phyloP scores from a whole-genome alignment of 2,797 vertebrate species.

The Rallus crepitans region DNA sequence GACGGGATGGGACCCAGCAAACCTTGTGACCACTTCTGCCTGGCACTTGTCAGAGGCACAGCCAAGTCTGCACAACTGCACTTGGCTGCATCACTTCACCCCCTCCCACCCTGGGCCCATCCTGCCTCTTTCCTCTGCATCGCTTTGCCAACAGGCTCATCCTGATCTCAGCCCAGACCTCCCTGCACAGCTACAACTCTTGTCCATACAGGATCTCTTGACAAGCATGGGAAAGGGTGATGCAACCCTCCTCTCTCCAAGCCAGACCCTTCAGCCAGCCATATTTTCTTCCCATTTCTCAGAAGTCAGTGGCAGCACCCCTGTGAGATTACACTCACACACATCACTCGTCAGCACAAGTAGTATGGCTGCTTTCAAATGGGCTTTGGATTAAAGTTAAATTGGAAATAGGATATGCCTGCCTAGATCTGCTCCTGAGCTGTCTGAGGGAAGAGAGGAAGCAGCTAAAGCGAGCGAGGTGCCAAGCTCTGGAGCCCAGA shows the following conservation, averaged over 20 bases:
- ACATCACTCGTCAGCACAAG: neutral
- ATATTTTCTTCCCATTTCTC: neutral
- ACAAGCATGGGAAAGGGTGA: neutral
- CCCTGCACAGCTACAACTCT: neutral
- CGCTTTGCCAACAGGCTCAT: neutral
- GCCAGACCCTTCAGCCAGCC: neutral
- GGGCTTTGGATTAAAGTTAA: neutral
- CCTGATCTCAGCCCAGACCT: neutral
- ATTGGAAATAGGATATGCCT: slow-evolving; percentile 12
- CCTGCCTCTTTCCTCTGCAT: neutral
- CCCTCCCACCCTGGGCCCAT: neutral
- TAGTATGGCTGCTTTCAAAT: slow-evolving; percentile 1
- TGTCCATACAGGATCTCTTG: neutral
- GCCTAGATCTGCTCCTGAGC: neutral
- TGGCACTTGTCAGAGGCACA: neutral
- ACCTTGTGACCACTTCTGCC: neutral
- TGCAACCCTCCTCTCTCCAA: neutral
- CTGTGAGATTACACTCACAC: neutral
- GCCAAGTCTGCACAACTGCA: neutral
- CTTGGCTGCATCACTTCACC: neutral
- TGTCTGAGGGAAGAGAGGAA: neutral
- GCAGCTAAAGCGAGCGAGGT: neutral
- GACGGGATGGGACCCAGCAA: neutral
- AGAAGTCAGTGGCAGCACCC: neutral
- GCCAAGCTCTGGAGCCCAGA: slow-evolving; percentile 3